phyloP scores from a whole-genome alignment of 2,888 invertebrate species.

The Melanophora roralis region DNA sequence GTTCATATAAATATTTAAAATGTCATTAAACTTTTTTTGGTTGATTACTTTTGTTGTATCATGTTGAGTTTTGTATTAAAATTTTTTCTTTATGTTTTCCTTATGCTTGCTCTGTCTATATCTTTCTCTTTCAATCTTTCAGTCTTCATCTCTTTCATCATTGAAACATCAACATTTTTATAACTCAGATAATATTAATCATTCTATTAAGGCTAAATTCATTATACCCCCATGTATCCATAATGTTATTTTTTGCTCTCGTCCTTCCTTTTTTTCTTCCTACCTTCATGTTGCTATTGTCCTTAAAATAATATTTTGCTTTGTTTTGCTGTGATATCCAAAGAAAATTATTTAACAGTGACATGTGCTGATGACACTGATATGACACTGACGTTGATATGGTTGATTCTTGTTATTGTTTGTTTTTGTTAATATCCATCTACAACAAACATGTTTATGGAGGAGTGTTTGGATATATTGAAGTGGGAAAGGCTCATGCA shows the following conservation, averaged over 20 bases:
- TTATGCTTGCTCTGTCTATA: background rate
- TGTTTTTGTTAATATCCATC: background rate
- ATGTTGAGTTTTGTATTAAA: background rate
- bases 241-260: background rate
- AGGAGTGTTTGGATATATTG: background rate
- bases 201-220: constrained; percentile 8
- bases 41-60: background rate
- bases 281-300: background rate
- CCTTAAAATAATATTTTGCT: constrained; percentile 24
- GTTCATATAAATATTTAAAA: constrained; percentile 30
- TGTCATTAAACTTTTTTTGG: constrained; percentile 35
- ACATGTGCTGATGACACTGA: constrained; percentile 63
- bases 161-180: constrained; percentile 28
- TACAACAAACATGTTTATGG: background rate
- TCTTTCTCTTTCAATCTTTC: no score
- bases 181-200: constrained; percentile 13
- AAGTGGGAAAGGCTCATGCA: constrained; percentile 4
- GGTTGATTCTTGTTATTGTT: constrained; percentile 24
- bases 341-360: constrained; percentile 60
- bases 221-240: constrained; percentile 1
- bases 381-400: constrained; percentile 61
- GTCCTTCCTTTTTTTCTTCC: background rate
- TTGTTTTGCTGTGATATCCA: constrained; percentile 1
- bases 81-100: background rate
- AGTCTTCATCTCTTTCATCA: background rate